Evolutionary conservation across 2,113 vertebrate genomes (phyloP), one percentile per base, ranked within the genome.

Genomic region (Toxotes chatareus): DNA sequence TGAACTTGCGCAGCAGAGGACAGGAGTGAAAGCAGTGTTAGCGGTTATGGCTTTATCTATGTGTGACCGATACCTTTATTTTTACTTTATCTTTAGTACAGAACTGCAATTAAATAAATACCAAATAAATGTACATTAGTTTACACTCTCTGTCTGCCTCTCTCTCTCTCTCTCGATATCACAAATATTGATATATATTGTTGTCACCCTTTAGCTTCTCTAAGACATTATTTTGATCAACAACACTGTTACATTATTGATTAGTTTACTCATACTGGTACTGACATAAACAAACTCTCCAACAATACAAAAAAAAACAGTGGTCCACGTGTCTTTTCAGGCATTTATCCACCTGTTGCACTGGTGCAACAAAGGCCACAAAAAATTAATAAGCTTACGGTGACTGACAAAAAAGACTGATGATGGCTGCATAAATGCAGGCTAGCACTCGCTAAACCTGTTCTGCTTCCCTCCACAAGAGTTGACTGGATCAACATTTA

Each of bases 401-500:
- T 73, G 68, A 47, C 42, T 6, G 53, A 47, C 27, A 7, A 21
- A 49, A 63, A 23, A 57, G 51, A 10, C 51, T 14, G 61, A 19
- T 23, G 32, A 23, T 11, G 13, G 8, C 44, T 66, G 44, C 17
- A 34, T 57, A 34, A 68, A 63, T 23, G 32, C 16, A 66, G 4
- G 9, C 42, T 16, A 46, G 5, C 56, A 32, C 56, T 60, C 51
- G 69, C 16, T 59, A 67, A 73, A 79, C 38, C 44, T 32, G 68
- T 65, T 89, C 34, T 32, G 14, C 16, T 53, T 67, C 51, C 21
- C 23, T 59, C 8, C 19, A 65, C 40, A 23, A 6, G 5, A 68
- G 49, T 38, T 73, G 17, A 76, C 53, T 47, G 17, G 13, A 63
- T 62, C 61, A 80, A 74, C 65, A 82, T 85, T 71, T 64, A 69